Evolutionary conservation across 1,140 invertebrate species (phyloP).

Genomic region (Trichomalopsis sarcophagae): DNA sequence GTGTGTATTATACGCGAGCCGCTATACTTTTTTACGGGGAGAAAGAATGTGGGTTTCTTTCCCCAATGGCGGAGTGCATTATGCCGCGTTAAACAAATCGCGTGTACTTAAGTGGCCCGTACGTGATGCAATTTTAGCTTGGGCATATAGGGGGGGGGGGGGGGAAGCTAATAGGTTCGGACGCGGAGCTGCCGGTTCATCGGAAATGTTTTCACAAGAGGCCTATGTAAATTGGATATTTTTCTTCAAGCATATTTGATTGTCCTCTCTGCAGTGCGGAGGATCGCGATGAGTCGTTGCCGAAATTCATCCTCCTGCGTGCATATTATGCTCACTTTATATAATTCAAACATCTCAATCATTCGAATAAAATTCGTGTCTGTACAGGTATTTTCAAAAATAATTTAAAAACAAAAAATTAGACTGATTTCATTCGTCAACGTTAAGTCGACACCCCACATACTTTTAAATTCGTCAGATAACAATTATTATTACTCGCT

Average conservation of each 20-base stretch:
- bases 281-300: no score
- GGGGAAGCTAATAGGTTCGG: neutral
- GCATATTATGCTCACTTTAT: neutral
- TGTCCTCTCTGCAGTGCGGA: no score
- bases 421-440: neutral
- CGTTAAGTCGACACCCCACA: neutral
- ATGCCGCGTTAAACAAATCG: conserved; percentile 14
- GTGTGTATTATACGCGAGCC: neutral
- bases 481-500: conserved; percentile 19
- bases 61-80: neutral
- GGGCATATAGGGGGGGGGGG: neutral
- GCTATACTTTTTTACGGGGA: neutral
- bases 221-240: no score
- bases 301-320: no score
- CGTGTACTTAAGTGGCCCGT: neutral
- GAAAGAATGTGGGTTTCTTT: neutral
- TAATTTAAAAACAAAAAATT: neutral
- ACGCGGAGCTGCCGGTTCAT: neutral
- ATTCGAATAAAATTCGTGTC: neutral
- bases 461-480: neutral
- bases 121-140: neutral
- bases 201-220: neutral
- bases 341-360: neutral
- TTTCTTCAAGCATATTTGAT: no score
- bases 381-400: neutral